Conservation (phyloP, 2,113 vertebrate genomes). For the Cathartes aura region DNA sequence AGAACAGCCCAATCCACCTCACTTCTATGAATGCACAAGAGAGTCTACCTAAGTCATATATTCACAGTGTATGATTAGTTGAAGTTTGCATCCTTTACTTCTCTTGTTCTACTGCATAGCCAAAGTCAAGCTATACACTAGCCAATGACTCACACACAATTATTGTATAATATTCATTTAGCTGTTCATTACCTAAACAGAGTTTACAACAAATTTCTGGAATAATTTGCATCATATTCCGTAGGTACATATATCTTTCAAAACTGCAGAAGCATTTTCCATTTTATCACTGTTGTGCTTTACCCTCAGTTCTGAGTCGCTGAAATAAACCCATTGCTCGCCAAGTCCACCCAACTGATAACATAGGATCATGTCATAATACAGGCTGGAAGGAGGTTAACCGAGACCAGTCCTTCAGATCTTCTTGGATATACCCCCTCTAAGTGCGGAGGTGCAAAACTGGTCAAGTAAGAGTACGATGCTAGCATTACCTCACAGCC, state of each 20-base stretch:
- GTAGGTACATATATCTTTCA: neutral
- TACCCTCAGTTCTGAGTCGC: neutral
- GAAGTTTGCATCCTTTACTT: neutral
- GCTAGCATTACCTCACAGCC: neutral
- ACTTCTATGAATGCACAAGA: neutral
- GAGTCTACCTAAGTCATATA: neutral
- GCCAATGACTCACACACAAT: neutral
- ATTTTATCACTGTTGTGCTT: neutral
- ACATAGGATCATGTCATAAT: rapidly evolving
- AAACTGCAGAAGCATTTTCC: neutral
- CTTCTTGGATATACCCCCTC: no score
- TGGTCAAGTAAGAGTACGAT: no score
- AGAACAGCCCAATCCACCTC: neutral
- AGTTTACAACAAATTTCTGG: neutral
- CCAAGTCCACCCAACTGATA: neutral
- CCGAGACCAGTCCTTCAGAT: neutral
- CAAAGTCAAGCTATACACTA: neutral
- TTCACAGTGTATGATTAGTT: rapidly evolving
- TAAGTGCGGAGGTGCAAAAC: neutral
- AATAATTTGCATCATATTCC: neutral
- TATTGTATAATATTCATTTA: neutral
- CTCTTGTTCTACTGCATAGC: neutral
- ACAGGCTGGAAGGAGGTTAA: neutral
- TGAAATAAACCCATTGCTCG: neutral
- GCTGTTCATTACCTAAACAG: neutral